Evolutionary conservation across 2,797 vertebrate species (phyloP).

Genomic region (Halcyon chelicuti): DNA sequence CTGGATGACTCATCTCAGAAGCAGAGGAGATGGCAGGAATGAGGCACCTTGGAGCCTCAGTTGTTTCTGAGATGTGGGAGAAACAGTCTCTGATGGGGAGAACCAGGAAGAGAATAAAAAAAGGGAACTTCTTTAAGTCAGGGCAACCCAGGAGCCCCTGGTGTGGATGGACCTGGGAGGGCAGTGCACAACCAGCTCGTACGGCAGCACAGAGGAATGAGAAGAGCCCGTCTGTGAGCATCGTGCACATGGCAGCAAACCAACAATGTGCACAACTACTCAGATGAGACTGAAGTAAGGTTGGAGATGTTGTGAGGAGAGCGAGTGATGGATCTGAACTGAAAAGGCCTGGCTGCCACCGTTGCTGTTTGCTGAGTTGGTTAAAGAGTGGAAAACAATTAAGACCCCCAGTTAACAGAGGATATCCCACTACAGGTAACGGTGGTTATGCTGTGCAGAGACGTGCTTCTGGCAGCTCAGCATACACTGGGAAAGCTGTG

Average conservation of each 20-base stretch:
- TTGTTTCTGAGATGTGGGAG: not conserved
- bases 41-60: conserved; percentile 3
- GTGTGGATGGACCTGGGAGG: not conserved
- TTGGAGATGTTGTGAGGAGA: not conserved
- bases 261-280: rapidly evolving
- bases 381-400: not conserved
- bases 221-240: not conserved
- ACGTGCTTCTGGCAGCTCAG: not conserved
- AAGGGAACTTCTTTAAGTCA: not conserved
- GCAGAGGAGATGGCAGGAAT: not conserved
- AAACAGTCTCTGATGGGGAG: not conserved
- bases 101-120: not conserved
- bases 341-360: not conserved
- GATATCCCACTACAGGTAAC: not conserved
- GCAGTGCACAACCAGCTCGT: not conserved
- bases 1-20: conserved; percentile 42
- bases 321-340: not conserved
- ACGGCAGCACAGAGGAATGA: not conserved
- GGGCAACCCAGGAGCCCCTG: not conserved
- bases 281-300: not conserved
- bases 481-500: rapidly evolving
- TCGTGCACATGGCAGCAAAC: not conserved
- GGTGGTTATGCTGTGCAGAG: not conserved
- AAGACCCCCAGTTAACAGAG: not conserved
- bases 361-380: not conserved